These are phyloP conservation scores for Kuschelorhynchus macadamiae DNA, from an alignment of 2,888 invertebrate genomes.

Conservation along the genomic window DNA sequence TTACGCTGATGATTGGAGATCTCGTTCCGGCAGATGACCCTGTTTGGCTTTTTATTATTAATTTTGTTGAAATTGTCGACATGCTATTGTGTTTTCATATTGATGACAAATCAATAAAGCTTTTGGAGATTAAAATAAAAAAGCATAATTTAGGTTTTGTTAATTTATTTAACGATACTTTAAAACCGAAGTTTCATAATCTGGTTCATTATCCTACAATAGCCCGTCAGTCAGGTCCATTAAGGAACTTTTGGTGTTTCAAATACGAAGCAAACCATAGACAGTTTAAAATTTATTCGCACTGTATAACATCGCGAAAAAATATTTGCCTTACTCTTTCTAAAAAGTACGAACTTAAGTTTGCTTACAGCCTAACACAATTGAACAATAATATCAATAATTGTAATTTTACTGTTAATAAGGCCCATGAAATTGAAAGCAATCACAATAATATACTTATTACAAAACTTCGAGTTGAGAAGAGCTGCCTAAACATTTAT, in stretches of 20 bases:
- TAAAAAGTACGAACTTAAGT: constrained; percentile 51
- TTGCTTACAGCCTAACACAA: constrained; percentile 40
- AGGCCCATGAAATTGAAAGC: too few species aligned
- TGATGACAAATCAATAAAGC: constrained; percentile 9
- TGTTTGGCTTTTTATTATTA: constrained; percentile 52
- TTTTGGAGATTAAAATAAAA: constrained; percentile 42
- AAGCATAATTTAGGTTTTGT: constrained; percentile 47
- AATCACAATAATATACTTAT: too few species aligned
- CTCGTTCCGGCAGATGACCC: constrained; percentile 52
- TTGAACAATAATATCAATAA: too few species aligned
- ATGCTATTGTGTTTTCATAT: constrained; percentile 46
- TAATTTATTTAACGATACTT: constrained; percentile 49
- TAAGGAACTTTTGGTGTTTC: constrained; percentile 44
- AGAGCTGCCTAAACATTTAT: too few species aligned
- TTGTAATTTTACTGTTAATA: too few species aligned
- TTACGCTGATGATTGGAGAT: constrained; percentile 56
- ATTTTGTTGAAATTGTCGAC: constrained; percentile 55
- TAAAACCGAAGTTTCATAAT: constrained; percentile 56
- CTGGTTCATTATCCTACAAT: constrained; percentile 54
- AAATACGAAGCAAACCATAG: constrained; percentile 55
- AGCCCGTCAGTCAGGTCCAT: constrained; percentile 35
- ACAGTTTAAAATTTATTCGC: constrained; percentile 54
- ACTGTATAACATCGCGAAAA: constrained; percentile 55
- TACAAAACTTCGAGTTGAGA: too few species aligned
- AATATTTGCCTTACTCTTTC: constrained; percentile 43